Evolutionary conservation across 2,113 vertebrate genomes (phyloP).

Genomic region (Ceuthmochares aereus): DNA sequence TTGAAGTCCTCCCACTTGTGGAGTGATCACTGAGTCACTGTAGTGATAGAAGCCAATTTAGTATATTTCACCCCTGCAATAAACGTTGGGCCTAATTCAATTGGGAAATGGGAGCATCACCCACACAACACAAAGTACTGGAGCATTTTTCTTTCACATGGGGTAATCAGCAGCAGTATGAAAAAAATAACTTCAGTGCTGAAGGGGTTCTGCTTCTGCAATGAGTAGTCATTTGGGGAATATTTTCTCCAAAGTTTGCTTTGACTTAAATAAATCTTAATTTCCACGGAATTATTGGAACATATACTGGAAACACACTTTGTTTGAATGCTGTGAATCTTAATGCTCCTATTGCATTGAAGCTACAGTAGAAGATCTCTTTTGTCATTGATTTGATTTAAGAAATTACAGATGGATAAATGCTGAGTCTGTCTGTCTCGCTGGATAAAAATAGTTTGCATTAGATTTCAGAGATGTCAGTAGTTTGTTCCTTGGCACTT

Average conservation of each 20-base stretch:
- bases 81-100: not conserved
- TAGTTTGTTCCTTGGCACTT: not conserved
- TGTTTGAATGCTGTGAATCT: not conserved
- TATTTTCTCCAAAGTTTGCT: not conserved
- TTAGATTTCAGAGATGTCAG: not conserved
- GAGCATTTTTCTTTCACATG: not conserved
- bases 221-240: not conserved
- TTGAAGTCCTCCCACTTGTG: conserved; percentile 27
- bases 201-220: not conserved
- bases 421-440: not conserved
- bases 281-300: not conserved
- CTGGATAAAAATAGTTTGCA: not conserved
- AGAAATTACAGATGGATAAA: not conserved
- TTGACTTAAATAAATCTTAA: not conserved
- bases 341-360: not conserved
- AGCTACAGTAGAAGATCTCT: not conserved
- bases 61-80: not conserved
- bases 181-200: not conserved
- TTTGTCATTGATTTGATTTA: not conserved
- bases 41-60: conserved; percentile 13
- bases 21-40: conserved; percentile 37
- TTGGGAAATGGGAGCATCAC: conserved; percentile 40
- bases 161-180: not conserved
- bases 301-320: not conserved
- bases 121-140: not conserved